These are phyloP conservation scores for Eumeta japonica DNA, from an alignment of 1,140 invertebrate genomes.

Conservation along the genomic window DNA sequence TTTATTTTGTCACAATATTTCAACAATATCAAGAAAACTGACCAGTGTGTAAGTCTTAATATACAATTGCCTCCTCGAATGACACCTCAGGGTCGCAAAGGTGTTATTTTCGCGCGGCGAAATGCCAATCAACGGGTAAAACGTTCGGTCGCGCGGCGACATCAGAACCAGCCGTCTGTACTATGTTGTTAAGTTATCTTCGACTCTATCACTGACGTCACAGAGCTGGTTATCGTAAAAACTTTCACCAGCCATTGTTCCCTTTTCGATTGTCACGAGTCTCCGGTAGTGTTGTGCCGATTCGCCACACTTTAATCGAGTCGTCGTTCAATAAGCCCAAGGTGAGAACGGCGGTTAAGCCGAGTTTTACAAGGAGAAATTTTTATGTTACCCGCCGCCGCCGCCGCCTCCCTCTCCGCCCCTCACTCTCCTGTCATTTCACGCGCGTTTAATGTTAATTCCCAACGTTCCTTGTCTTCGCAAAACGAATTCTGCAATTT, in stretches of 20 bases:
- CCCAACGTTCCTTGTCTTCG: constrained; percentile 30
- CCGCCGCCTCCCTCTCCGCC: too few species aligned
- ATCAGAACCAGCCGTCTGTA: too few species aligned
- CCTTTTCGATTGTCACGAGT: constrained; percentile 10
- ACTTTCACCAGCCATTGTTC: constrained; percentile 13
- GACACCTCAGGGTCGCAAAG: constrained; percentile 37
- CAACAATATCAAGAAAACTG: too few species aligned
- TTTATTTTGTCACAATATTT: too few species aligned
- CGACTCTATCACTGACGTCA: too few species aligned
- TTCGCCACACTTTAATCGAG: constrained; percentile 44
- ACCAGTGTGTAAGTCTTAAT: constrained; percentile 31
- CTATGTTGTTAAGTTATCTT: too few species aligned
- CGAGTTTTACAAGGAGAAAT: constrained; percentile 31
- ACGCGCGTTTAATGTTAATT: constrained; percentile 44
- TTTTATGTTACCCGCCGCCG: too few species aligned
- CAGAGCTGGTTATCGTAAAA: too few species aligned
- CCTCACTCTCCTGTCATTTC: constrained; percentile 44
- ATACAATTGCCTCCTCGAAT: constrained; percentile 48
- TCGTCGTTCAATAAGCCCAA: constrained; percentile 34
- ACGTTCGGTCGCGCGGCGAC: constrained; percentile 31
- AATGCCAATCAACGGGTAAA: constrained; percentile 47
- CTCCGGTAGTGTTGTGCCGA: constrained; percentile 35
- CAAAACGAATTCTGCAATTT: too few species aligned
- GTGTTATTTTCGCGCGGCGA: constrained; percentile 46
- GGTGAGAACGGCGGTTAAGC: constrained; percentile 29